phyloP scores from a whole-genome alignment of 92 coral and sea anemone genomes.

The Bergia sp. region DNA sequence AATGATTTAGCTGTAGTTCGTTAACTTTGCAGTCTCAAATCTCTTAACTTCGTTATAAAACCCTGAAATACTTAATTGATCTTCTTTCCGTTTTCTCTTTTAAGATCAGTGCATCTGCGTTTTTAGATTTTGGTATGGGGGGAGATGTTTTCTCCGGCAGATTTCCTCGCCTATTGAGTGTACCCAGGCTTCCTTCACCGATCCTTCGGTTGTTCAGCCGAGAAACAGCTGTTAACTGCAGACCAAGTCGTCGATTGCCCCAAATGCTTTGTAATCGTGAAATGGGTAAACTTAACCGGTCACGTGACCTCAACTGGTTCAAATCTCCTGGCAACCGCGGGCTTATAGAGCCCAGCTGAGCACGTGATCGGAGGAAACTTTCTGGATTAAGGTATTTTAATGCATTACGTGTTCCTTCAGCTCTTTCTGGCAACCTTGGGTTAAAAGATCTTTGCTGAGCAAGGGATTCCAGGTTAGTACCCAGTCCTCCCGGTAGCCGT shows the following conservation, averaged over 20 bases:
- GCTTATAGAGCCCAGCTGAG: constrained; percentile 2
- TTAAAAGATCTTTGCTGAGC: constrained; percentile 43
- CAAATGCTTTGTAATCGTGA: constrained; percentile 7
- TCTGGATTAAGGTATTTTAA: background rate
- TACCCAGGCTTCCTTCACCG: background rate
- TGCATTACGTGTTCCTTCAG: constrained; percentile 1
- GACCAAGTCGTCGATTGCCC: constrained; percentile 25
- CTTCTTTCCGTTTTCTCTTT: constrained; percentile 21
- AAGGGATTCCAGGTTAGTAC: constrained; percentile 4
- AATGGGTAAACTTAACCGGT: background rate
- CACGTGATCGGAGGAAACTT: constrained; percentile 9
- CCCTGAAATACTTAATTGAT: constrained; percentile 10
- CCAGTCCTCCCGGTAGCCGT: constrained; percentile 11
- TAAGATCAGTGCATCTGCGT: background rate
- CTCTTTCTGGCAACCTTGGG: background rate
- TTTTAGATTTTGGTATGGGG: background rate
- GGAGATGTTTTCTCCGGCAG: background rate
- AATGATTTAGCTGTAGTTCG: background rate
- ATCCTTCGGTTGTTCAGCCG: constrained; percentile 8
- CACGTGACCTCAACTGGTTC: constrained; percentile 27
- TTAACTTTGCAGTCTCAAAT: background rate
- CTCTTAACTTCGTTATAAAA: background rate
- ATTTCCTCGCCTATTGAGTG: constrained; percentile 20
- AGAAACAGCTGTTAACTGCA: background rate
- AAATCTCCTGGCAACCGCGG: constrained; percentile 13